Conservation (phyloP, 2,797 vertebrate genomes). For the Alosa sapidissima region DNA sequence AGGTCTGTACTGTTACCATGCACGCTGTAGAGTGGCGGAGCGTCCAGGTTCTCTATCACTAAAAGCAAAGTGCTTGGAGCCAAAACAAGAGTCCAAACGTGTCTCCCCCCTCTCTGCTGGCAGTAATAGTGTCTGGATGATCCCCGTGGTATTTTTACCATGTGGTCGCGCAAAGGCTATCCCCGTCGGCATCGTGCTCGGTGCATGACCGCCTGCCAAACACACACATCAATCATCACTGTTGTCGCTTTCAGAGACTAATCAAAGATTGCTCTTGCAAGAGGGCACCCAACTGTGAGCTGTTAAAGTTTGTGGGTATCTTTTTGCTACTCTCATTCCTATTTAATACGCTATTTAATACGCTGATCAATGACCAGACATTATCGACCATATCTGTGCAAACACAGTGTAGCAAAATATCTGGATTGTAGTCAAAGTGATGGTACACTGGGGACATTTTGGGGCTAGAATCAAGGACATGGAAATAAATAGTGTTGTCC, state of each 20-base stretch:
- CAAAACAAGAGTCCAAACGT: conserved; percentile 18
- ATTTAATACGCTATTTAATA: background rate
- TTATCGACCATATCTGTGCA: background rate
- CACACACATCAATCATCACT: background rate
- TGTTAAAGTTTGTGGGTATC: background rate
- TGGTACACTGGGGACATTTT: background rate
- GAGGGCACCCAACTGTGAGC: background rate
- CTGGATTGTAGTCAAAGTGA: background rate
- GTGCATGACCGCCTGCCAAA: background rate
- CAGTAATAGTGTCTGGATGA: conserved; percentile 26
- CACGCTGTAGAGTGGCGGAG: background rate
- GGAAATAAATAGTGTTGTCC: background rate
- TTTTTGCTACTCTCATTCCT: background rate
- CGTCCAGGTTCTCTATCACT: background rate
- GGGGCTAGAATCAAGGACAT: background rate
- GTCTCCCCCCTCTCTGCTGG: background rate
- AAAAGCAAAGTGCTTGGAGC: background rate
- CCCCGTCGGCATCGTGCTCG: background rate
- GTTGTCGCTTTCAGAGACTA: background rate
- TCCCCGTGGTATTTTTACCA: conserved; percentile 10
- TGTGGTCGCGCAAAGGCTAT: background rate
- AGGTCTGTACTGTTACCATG: background rate
- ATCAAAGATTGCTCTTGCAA: background rate
- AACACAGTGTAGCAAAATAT: background rate
- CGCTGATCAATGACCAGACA: background rate